phyloP scores from a whole-genome alignment of 2,888 invertebrate species.

The Apoderus coryli region DNA sequence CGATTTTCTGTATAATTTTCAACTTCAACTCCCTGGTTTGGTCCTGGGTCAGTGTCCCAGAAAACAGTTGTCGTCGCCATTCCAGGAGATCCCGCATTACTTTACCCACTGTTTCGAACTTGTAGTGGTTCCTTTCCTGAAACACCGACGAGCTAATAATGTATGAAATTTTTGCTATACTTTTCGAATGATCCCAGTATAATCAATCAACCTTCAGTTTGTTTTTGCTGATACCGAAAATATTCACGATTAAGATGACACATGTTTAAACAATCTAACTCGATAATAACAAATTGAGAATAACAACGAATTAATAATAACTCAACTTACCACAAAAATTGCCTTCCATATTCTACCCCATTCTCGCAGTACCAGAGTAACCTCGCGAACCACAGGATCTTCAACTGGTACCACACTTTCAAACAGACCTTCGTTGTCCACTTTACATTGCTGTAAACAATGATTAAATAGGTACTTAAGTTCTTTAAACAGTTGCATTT shows the following conservation, averaged over 20 bases:
- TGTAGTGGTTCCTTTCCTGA: slow-evolving; percentile 69
- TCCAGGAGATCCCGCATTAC: slow-evolving; percentile 84
- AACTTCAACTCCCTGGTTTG: slow-evolving; percentile 76
- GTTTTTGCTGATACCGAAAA: too few species aligned
- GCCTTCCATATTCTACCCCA: slow-evolving; percentile 90
- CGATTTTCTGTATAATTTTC: slow-evolving; percentile 80
- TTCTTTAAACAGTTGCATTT: too few species aligned
- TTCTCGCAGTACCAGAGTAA: slow-evolving; percentile 80
- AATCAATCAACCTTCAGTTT: not conserved
- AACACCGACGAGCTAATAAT: slow-evolving; percentile 16
- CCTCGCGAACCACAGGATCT: slow-evolving; percentile 82
- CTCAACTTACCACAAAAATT: slow-evolving; percentile 66
- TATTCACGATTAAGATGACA: too few species aligned
- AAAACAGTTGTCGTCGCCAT: slow-evolving; percentile 69
- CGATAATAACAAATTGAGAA: not conserved
- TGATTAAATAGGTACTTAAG: too few species aligned
- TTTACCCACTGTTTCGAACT: slow-evolving; percentile 72
- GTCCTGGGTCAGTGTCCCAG: slow-evolving; percentile 82
- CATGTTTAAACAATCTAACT: too few species aligned
- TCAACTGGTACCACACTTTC: slow-evolving; percentile 60
- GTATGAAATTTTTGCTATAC: not conserved
- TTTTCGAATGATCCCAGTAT: not conserved
- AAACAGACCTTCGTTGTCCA: slow-evolving; percentile 68
- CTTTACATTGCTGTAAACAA: slow-evolving; percentile 40
- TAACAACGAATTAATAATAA: slow-evolving; percentile 1